A percentile compares a stretch with the other conserved stretches of the same genome.
These are phyloP conservation scores for Epinotia demarniana DNA, from an alignment of 2,888 invertebrate species.

Conservation along the genomic window DNA sequence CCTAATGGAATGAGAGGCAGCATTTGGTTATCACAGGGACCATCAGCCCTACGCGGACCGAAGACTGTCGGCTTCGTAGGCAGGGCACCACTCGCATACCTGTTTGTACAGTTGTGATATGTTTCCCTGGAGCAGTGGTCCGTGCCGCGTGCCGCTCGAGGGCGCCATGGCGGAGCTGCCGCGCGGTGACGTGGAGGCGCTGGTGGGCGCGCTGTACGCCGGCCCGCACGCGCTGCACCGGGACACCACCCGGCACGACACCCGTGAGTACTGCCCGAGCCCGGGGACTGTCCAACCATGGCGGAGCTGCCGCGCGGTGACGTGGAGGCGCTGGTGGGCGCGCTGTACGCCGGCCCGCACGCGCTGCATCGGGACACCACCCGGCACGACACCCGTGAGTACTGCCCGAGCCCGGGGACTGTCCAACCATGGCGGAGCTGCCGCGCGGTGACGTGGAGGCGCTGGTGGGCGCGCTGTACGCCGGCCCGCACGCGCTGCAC, in stretches of 20 bases:
- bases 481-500: constrained; percentile 50
- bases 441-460: too few species aligned
- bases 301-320: too few species aligned
- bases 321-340: constrained; percentile 60
- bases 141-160: constrained; percentile 66
- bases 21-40: too few species aligned
- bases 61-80: too few species aligned
- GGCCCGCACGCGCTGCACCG: constrained; percentile 48
- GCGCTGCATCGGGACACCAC: constrained; percentile 5
- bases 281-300: too few species aligned
- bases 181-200: constrained; percentile 62
- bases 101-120: too few species aligned
- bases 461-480: constrained; percentile 65
- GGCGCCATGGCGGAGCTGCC: constrained; percentile 63
- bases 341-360: constrained; percentile 64
- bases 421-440: too few species aligned
- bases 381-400: constrained; percentile 5
- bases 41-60: too few species aligned
- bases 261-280: neutral
- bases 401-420: too few species aligned
- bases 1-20: too few species aligned
- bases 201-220: constrained; percentile 65
- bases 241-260: neutral
- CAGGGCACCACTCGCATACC: too few species aligned
- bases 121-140: constrained; percentile 49